Percentiles rank a stretch among this genome's conserved stretches.
Conservation (phyloP, 1,140 invertebrate species). For the Diachasma alloeum region DNA sequence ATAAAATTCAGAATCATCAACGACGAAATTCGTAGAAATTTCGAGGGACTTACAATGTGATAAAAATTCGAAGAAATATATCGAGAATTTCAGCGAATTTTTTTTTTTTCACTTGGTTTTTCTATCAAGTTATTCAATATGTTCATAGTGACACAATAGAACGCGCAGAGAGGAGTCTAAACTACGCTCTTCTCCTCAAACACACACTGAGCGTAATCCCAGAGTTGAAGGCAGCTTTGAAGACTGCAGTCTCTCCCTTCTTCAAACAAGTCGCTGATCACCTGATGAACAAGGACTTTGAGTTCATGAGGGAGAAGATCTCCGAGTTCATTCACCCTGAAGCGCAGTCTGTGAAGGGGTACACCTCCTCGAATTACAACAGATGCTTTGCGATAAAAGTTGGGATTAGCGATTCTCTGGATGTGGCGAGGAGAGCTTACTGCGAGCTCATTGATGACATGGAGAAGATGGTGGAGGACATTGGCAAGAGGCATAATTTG, state of each 20-base stretch:
- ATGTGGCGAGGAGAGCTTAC: conserved; percentile 80
- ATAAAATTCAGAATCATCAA: too few species aligned
- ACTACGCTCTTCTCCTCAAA: conserved; percentile 82
- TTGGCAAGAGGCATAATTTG: conserved; percentile 72
- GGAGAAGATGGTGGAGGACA: conserved; percentile 70
- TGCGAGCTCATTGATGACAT: conserved; percentile 82
- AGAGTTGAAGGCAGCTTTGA: conserved; percentile 70
- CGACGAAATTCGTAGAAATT: too few species aligned
- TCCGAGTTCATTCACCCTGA: conserved; percentile 77
- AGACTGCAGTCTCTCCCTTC: conserved; percentile 67
- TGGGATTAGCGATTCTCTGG: conserved; percentile 77
- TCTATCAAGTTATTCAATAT: too few species aligned
- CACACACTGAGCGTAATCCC: conserved; percentile 77
- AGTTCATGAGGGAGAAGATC: conserved; percentile 72
- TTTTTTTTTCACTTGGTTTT: too few species aligned
- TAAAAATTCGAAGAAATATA: too few species aligned
- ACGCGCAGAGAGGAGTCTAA: conserved; percentile 78
- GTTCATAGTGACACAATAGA: conserved; percentile 62
- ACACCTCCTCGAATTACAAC: conserved; percentile 74
- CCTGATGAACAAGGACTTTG: conserved; percentile 62
- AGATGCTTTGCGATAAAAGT: conserved; percentile 86
- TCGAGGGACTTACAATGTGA: too few species aligned
- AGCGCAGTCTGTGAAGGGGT: conserved; percentile 74
- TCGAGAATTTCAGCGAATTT: too few species aligned
- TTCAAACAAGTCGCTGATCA: conserved; percentile 68